Percentiles rank a stretch among this genome's conserved stretches.
These are phyloP conservation scores for Electrophaes corylata DNA, from an alignment of 2,888 invertebrate species.

Conservation along the genomic window DNA sequence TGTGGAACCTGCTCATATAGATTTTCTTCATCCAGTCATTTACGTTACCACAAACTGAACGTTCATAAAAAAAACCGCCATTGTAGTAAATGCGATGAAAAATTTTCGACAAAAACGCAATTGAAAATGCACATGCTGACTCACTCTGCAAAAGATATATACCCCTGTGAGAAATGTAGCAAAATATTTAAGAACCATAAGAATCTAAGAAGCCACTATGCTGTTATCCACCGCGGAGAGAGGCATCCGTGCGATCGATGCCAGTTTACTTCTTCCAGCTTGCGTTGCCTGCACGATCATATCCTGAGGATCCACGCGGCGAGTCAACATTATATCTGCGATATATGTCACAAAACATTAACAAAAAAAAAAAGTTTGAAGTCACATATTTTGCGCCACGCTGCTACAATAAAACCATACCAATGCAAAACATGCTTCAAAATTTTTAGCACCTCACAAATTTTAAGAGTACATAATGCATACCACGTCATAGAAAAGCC, in stretches of 20 bases:
- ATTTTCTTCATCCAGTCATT: background rate
- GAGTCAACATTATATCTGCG: background rate
- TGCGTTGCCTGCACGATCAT: background rate
- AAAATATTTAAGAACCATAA: background rate
- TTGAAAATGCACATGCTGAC: background rate
- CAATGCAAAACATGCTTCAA: conserved; percentile 2
- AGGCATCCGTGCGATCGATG: background rate
- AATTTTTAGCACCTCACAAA: background rate
- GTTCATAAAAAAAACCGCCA: background rate
- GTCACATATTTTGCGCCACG: background rate
- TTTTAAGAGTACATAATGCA: background rate
- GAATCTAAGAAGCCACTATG: background rate
- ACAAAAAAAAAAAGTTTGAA: background rate
- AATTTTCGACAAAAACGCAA: background rate
- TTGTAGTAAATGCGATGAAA: background rate
- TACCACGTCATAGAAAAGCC: background rate
- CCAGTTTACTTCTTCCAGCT: background rate
- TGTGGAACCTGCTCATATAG: background rate
- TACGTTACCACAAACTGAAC: background rate
- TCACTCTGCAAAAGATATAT: background rate
- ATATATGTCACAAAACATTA: conserved; percentile 2
- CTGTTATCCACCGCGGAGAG: background rate
- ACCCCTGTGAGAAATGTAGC: background rate
- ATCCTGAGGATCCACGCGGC: background rate
- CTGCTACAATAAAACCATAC: background rate